Conservation (phyloP, 2,888 invertebrate species). For the Ernsta delagoae region DNA sequence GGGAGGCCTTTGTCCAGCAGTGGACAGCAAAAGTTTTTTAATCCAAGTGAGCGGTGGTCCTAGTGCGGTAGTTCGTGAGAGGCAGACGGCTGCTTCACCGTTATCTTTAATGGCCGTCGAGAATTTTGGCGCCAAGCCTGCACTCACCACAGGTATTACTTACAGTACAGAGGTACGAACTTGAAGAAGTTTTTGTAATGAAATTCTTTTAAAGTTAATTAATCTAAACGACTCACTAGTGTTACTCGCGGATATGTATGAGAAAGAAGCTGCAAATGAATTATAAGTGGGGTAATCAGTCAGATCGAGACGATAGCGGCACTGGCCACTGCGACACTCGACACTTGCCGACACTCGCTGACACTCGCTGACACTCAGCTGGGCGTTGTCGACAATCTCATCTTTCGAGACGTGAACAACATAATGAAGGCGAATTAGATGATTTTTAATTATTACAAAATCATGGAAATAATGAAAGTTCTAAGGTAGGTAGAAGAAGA, state of each 20-base stretch:
- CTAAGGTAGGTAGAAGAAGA: too few species aligned
- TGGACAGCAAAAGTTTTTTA: not conserved
- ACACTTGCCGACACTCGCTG: constrained; percentile 7
- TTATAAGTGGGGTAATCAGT: constrained; percentile 19
- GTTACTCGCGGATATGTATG: constrained; percentile 28
- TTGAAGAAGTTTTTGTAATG: not conserved
- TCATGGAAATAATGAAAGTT: too few species aligned
- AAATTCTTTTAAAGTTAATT: too few species aligned
- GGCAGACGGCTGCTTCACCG: constrained; percentile 40
- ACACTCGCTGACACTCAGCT: constrained; percentile 3
- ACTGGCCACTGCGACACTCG: constrained; percentile 14
- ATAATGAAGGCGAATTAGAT: not conserved
- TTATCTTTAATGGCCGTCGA: constrained; percentile 47
- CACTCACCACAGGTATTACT: constrained; percentile 9
- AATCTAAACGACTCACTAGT: not conserved
- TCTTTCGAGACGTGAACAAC: not conserved
- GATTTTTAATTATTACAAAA: too few species aligned
- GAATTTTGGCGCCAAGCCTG: constrained; percentile 55
- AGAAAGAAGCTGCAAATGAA: constrained; percentile 2
- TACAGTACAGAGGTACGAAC: not conserved
- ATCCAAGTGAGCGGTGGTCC: constrained; percentile 6
- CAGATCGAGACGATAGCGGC: constrained; percentile 26
- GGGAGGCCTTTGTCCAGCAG: too few species aligned
- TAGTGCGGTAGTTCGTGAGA: constrained; percentile 23
- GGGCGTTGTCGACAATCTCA: not conserved